Evolutionary conservation across 2,888 invertebrate genomes (phyloP).

Genomic region (Chromoteleia sp.): DNA sequence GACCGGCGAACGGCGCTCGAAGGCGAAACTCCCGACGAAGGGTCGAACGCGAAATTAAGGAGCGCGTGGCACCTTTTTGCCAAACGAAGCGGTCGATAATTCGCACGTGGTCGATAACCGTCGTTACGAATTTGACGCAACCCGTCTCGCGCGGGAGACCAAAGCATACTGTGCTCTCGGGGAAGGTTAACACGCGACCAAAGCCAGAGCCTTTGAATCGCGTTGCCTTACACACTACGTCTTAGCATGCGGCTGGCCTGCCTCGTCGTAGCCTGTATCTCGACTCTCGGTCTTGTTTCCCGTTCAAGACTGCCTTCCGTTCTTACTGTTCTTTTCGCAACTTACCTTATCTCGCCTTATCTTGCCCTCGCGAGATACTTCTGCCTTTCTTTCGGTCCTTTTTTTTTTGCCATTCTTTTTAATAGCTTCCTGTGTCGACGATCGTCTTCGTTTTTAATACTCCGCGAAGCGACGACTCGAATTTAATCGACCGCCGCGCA

Average conservation of each 20-base stretch:
- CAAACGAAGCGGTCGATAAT: too few relatives aligned
- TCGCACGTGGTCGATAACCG: constrained; percentile 75
- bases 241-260: constrained; percentile 74
- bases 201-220: constrained; percentile 75
- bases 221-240: constrained; percentile 75
- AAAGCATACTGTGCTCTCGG: constrained; percentile 80
- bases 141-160: constrained; percentile 82
- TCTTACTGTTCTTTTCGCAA: constrained; percentile 64
- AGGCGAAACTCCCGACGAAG: too few relatives aligned
- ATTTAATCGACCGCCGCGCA: constrained; percentile 18
- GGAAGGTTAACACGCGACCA: constrained; percentile 81
- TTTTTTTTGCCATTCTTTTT: constrained; percentile 19
- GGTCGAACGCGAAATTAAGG: too few relatives aligned
- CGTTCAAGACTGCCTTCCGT: constrained; percentile 68
- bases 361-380: constrained; percentile 47
- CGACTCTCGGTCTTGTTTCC: constrained; percentile 70
- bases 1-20: not conserved
- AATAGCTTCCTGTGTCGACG: constrained; percentile 17
- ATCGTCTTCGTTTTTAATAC: constrained; percentile 22
- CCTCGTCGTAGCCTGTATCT: constrained; percentile 68
- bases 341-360: constrained; percentile 69
- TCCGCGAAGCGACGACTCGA: constrained; percentile 5
- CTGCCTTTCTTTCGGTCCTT: constrained; percentile 29
- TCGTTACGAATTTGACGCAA: constrained; percentile 68
- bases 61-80: too few relatives aligned